These are phyloP conservation scores for Rhingia rostrata DNA, from an alignment of 2,888 invertebrate genomes.

Conservation along the genomic window DNA sequence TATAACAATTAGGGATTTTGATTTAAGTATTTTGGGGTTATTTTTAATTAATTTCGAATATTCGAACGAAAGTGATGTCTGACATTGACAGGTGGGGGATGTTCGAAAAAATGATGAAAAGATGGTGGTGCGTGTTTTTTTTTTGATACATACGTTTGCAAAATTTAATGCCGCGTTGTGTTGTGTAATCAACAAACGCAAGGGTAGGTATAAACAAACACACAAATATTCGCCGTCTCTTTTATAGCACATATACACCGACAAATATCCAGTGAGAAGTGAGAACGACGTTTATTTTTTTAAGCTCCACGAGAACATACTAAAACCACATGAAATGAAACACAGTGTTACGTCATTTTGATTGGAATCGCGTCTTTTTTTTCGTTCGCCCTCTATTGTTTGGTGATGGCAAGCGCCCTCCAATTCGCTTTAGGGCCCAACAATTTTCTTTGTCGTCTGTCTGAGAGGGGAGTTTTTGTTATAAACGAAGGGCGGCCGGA, in stretches of 20 bases:
- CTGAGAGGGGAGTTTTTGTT: constrained; percentile 50
- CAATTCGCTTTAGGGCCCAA: not conserved
- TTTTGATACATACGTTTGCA: not conserved
- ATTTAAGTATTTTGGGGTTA: constrained; percentile 16
- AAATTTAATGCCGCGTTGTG: constrained; percentile 33
- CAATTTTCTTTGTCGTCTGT: constrained; percentile 55
- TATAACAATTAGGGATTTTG: constrained; percentile 65
- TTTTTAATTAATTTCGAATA: constrained; percentile 11
- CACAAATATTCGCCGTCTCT: constrained; percentile 1
- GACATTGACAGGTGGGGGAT: constrained; percentile 22
- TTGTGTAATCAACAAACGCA: constrained; percentile 65
- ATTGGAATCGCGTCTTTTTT: constrained; percentile 37
- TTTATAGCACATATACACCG: constrained; percentile 15
- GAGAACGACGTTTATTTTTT: constrained; percentile 5
- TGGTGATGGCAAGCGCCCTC: not conserved
- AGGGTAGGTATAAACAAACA: constrained; percentile 46
- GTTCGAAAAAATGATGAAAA: not conserved
- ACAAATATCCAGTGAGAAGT: constrained; percentile 34
- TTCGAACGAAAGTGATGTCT: not conserved
- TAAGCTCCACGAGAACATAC: constrained; percentile 30
- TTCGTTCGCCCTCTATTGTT: constrained; percentile 7
- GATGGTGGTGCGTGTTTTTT: not conserved
- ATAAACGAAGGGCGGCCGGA: constrained; percentile 15
- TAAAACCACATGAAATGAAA: constrained; percentile 43
- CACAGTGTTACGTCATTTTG: constrained; percentile 66